Conservation (phyloP, 92 coral and sea anemone genomes). For the Zoanthus sociatus region DNA sequence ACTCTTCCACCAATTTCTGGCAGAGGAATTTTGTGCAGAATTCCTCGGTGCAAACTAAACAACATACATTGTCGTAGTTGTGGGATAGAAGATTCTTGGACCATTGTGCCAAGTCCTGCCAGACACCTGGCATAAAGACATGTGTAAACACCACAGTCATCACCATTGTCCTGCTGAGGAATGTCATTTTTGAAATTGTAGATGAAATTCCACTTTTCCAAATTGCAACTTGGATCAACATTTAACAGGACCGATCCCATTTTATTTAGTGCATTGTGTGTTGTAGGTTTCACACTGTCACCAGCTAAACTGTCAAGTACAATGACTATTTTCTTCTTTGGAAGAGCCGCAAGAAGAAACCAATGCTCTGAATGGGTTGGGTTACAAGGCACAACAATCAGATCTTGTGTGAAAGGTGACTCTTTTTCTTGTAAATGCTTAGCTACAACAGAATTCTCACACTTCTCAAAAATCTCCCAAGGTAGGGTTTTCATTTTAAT, state of each 20-base stretch:
- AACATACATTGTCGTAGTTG: slow-evolving; percentile 46
- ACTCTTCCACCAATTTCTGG: slow-evolving; percentile 45
- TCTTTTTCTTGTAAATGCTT: slow-evolving; percentile 18
- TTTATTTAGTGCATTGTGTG: slow-evolving; percentile 23
- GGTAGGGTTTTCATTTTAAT: slow-evolving; percentile 30
- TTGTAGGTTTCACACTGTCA: slow-evolving; percentile 51
- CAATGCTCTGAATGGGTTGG: slow-evolving; percentile 48
- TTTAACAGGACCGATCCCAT: slow-evolving; percentile 39
- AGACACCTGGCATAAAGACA: slow-evolving; percentile 69
- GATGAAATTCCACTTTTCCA: slow-evolving; percentile 50
- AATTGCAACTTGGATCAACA: slow-evolving; percentile 15
- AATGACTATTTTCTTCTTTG: slow-evolving; percentile 43
- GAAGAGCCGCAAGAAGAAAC: slow-evolving; percentile 53
- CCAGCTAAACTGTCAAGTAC: slow-evolving; percentile 56
- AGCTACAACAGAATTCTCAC: slow-evolving; percentile 7
- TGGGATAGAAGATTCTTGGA: slow-evolving; percentile 25
- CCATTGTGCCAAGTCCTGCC: slow-evolving; percentile 59
- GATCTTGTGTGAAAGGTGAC: slow-evolving; percentile 28
- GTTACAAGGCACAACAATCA: slow-evolving; percentile 52
- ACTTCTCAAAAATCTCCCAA: slow-evolving; percentile 50
- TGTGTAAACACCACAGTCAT: slow-evolving; percentile 63
- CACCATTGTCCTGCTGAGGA: slow-evolving; percentile 54
- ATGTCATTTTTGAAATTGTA: slow-evolving; percentile 46
- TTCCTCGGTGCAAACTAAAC: slow-evolving; percentile 38
- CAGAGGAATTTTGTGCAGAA: slow-evolving; percentile 38